Conservation (phyloP, 2,797 vertebrate genomes). For the Sebastes aleutianus region DNA sequence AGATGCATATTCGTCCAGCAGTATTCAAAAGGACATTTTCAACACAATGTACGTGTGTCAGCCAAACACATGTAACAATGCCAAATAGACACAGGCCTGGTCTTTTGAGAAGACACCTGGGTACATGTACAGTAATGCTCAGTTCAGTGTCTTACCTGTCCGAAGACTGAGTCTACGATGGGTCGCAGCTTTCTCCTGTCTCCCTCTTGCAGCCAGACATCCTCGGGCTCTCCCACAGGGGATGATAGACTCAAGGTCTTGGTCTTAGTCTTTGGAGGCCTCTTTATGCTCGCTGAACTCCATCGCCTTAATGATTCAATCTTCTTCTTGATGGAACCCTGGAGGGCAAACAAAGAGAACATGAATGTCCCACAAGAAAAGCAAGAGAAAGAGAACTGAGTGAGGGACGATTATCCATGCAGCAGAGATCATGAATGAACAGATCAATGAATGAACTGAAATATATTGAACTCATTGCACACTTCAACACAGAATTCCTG, state of each 20-base stretch:
- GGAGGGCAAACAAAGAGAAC: not conserved
- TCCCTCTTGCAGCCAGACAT: constrained; percentile 62
- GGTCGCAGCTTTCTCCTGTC: constrained; percentile 75
- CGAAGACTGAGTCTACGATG: constrained; percentile 83
- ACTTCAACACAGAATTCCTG: not conserved
- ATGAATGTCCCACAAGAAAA: not conserved
- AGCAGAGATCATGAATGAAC: not conserved
- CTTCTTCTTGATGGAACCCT: constrained; percentile 85
- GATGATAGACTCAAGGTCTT: constrained; percentile 79
- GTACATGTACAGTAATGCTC: not conserved
- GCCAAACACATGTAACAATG: not conserved
- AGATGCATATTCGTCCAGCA: not conserved
- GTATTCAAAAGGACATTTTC: not conserved
- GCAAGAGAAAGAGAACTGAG: not conserved
- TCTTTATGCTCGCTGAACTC: constrained; percentile 81
- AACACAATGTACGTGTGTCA: not conserved
- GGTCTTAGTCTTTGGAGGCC: constrained; percentile 74
- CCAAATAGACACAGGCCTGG: not conserved
- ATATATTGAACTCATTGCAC: not conserved
- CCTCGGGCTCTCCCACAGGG: constrained; percentile 60
- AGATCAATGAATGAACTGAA: not conserved
- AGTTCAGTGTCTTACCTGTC: constrained; percentile 75
- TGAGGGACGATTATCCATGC: not conserved
- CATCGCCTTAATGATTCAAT: constrained; percentile 81
- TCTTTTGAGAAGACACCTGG: not conserved